Evolutionary conservation across 2,888 invertebrate genomes (phyloP).

Genomic region (Silvanus unidentatus): DNA sequence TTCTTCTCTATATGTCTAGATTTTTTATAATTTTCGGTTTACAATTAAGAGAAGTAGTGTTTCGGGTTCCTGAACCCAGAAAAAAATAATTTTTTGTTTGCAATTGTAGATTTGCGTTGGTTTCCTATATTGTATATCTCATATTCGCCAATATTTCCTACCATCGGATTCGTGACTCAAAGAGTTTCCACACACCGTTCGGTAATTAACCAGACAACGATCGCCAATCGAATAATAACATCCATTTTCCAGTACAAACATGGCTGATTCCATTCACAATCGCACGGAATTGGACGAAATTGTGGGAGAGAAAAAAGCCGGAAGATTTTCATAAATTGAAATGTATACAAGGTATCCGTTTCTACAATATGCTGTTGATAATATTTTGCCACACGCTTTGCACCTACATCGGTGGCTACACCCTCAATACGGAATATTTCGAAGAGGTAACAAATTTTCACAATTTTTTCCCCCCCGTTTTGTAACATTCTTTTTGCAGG

Average conservation of each 20-base stretch:
- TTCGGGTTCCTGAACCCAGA: too few species aligned
- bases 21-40: too few species aligned
- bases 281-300: slow-evolving; percentile 19
- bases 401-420: slow-evolving; percentile 22
- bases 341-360: slow-evolving; percentile 27
- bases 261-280: slow-evolving; percentile 21
- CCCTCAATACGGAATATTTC: slow-evolving; percentile 19
- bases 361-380: slow-evolving; percentile 25
- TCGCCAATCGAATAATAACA: neutral
- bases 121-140: too few species aligned
- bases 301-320: slow-evolving; percentile 9
- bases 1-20: too few species aligned
- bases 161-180: too few species aligned
- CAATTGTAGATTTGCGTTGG: too few species aligned
- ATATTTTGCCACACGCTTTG: slow-evolving; percentile 25
- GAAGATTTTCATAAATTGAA: slow-evolving; percentile 22
- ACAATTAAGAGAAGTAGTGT: too few species aligned
- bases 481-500: slow-evolving; percentile 15
- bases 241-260: slow-evolving; percentile 10
- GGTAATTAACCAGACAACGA: neutral
- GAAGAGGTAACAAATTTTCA: slow-evolving; percentile 15
- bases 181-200: too few species aligned
- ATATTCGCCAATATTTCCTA: too few species aligned
- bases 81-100: too few species aligned
- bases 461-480: neutral